These are phyloP conservation scores for Temnothorax longispinosus DNA, from an alignment of 1,140 invertebrate species.

Conservation along the genomic window DNA sequence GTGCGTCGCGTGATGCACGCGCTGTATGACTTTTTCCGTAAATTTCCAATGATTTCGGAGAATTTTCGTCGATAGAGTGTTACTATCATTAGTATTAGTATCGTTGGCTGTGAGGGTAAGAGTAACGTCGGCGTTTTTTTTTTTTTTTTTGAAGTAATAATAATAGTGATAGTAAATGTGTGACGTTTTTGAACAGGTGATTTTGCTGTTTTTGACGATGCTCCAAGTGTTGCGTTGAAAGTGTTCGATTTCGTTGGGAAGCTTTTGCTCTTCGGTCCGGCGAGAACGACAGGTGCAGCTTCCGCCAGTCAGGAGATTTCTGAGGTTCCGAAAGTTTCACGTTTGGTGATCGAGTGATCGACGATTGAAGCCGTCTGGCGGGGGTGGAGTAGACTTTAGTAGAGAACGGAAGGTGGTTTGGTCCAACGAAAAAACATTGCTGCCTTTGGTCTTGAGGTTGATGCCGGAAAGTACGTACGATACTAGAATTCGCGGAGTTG, in stretches of 20 bases:
- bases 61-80: constrained; percentile 12
- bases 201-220: not conserved
- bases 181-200: constrained; percentile 16
- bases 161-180: constrained; percentile 9
- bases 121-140: constrained; percentile 1
- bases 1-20: not conserved
- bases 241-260: not conserved
- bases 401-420: not conserved
- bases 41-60: constrained; percentile 2
- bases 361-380: not conserved
- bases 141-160: constrained; percentile 15
- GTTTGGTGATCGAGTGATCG: not conserved
- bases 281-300: constrained; percentile 34
- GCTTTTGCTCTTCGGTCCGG: constrained; percentile 27
- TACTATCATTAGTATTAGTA: constrained; percentile 39
- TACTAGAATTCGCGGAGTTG: constrained; percentile 3
- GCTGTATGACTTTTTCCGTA: not conserved
- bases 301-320: not conserved
- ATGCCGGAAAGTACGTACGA: constrained; percentile 13
- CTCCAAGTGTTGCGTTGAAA: constrained; percentile 16
- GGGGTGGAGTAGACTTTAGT: not conserved
- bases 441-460: constrained; percentile 12
- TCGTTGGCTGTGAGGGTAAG: not conserved
- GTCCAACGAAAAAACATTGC: not conserved
- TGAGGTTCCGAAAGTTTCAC: not conserved